A percentile compares a stretch with the other conserved stretches of the same genome.
Conservation (phyloP, 2,888 invertebrate species). For the Dendrolimus houi region DNA sequence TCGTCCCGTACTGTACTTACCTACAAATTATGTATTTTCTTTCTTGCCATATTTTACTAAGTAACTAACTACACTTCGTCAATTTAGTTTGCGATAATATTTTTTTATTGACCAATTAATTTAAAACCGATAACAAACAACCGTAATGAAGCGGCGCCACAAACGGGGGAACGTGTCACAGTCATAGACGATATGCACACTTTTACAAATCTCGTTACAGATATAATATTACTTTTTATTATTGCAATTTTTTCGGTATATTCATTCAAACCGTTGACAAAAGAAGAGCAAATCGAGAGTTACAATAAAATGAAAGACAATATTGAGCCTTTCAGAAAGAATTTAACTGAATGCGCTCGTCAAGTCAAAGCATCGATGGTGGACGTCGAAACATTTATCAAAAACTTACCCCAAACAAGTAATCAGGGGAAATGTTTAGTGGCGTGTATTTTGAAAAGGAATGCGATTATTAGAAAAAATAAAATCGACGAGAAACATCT, state of each 20-base stretch:
- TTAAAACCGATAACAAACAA: neutral
- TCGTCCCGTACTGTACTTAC: too few relatives aligned
- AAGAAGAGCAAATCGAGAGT: constrained; percentile 49
- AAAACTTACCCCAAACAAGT: constrained; percentile 49
- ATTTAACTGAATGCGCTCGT: constrained; percentile 55
- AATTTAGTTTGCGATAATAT: neutral
- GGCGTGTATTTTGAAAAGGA: constrained; percentile 59
- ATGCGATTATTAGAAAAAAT: constrained; percentile 49
- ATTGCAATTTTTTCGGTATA: constrained; percentile 30
- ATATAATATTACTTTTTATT: constrained; percentile 19
- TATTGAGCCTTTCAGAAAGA: constrained; percentile 59
- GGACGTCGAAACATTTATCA: constrained; percentile 56
- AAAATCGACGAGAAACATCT: constrained; percentile 42
- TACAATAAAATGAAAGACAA: constrained; percentile 43
- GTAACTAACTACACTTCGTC: too few relatives aligned
- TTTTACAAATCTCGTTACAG: constrained; percentile 10
- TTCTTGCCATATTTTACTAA: too few relatives aligned
- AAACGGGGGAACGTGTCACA: constrained; percentile 8
- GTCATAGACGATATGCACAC: constrained; percentile 25
- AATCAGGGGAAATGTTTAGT: constrained; percentile 63
- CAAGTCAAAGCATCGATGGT: constrained; percentile 54
- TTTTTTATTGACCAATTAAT: neutral
- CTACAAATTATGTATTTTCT: too few relatives aligned
- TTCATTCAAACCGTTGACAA: constrained; percentile 47
- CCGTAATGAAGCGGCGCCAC: neutral